Evolutionary conservation across 1,140 invertebrate genomes (phyloP).

Genomic region (Temnothorax nylanderi): DNA sequence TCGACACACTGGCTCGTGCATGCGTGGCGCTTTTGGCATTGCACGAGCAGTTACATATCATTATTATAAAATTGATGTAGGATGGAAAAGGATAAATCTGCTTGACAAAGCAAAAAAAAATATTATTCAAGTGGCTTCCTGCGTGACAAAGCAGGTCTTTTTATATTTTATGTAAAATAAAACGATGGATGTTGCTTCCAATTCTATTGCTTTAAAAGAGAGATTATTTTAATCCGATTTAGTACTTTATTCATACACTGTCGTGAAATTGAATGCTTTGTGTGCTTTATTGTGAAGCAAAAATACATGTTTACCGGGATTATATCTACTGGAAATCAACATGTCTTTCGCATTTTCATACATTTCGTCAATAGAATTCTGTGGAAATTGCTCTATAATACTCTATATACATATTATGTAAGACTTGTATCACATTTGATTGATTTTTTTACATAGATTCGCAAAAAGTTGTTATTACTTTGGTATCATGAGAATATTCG

Average conservation of each 20-base stretch:
- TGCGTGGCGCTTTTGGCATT: not conserved
- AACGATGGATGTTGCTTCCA: not conserved
- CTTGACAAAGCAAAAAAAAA: not conserved
- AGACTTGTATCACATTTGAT: not conserved
- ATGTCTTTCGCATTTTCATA: not conserved
- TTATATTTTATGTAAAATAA: not conserved
- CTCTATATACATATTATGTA: not conserved
- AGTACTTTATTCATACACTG: not conserved
- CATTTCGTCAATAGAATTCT: not conserved
- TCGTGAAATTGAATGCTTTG: slow-evolving; percentile 20
- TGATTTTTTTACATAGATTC: slow-evolving; percentile 33
- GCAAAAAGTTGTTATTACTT: slow-evolving; percentile 81
- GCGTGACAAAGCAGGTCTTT: not conserved
- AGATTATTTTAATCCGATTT: slow-evolving; percentile 22
- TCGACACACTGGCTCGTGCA: not conserved
- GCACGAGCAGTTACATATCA: not conserved
- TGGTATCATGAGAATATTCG: slow-evolving; percentile 91
- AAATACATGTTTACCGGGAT: not conserved
- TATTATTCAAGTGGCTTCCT: not conserved
- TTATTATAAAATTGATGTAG: slow-evolving; percentile 6
- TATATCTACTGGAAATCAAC: not conserved
- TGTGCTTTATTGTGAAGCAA: not conserved
- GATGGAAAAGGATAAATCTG: not conserved
- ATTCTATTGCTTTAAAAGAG: slow-evolving; percentile 4
- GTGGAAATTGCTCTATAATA: not conserved